Percentiles rank a stretch among this genome's conserved stretches.
These are phyloP conservation scores for Hipposideros armiger DNA, from an alignment of 2,113 vertebrate genomes.

Conservation along the genomic window DNA sequence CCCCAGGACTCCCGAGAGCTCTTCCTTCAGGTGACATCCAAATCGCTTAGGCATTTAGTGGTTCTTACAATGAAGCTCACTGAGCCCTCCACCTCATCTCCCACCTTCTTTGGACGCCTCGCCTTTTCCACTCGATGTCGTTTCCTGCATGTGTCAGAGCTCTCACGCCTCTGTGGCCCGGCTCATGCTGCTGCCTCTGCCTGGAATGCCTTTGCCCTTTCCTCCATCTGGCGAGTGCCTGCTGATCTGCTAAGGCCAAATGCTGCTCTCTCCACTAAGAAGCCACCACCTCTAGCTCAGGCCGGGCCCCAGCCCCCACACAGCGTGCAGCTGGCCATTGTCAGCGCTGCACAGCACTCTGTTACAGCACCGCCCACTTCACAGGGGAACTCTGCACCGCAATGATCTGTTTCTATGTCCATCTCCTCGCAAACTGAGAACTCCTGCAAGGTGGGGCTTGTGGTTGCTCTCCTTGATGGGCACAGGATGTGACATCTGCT, in stretches of 20 bases:
- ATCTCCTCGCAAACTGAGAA: background rate
- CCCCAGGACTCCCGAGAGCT: background rate
- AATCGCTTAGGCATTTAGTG: accelerated
- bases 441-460: accelerated
- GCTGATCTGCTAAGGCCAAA: background rate
- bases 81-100: too few relatives aligned
- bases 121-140: background rate
- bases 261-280: background rate
- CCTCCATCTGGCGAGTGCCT: background rate
- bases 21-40: background rate
- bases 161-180: background rate
- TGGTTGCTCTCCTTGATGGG: background rate
- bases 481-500: background rate
- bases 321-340: accelerated
- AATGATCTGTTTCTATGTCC: background rate
- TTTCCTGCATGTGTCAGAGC: background rate
- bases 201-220: background rate
- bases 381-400: accelerated
- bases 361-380: background rate
- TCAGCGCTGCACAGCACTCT: background rate
- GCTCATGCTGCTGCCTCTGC: too few relatives aligned
- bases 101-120: background rate
- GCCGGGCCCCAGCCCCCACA: background rate
- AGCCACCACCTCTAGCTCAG: background rate
- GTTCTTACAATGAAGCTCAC: accelerated